Evolutionary conservation across 2,888 invertebrate genomes (phyloP).

Genomic region (Lordiphosa andalusiaca): DNA sequence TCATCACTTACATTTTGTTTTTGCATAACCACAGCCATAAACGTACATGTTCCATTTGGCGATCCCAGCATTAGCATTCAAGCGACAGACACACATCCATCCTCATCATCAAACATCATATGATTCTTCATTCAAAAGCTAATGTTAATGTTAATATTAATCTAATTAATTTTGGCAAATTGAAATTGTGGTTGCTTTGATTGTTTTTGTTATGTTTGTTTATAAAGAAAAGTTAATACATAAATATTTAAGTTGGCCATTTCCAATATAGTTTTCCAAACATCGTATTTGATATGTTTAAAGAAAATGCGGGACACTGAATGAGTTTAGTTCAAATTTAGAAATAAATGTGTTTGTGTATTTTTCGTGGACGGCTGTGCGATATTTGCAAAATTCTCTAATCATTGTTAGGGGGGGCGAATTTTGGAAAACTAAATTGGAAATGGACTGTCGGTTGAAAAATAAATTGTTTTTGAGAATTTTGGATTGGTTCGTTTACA

Average conservation of each 20-base stretch:
- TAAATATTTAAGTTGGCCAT: conserved; percentile 23
- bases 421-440: too few species aligned
- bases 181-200: conserved; percentile 8
- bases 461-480: too few species aligned
- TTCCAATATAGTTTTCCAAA: conserved; percentile 29
- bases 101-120: conserved; percentile 3
- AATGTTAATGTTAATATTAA: conserved; percentile 28
- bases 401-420: too few species aligned
- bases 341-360: too few species aligned
- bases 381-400: conserved; percentile 23
- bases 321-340: conserved; percentile 1
- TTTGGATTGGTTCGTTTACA: too few species aligned
- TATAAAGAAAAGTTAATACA: background rate
- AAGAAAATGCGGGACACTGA: background rate
- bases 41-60: conserved; percentile 34
- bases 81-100: conserved; percentile 22
- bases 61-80: conserved; percentile 31
- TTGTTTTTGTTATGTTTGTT: conserved; percentile 2
- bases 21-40: conserved; percentile 57
- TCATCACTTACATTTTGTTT: conserved; percentile 60
- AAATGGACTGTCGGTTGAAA: too few species aligned
- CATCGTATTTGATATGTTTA: conserved; percentile 28
- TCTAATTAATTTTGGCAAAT: conserved; percentile 44
- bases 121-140: conserved; percentile 19
- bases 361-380: conserved; percentile 51